These are phyloP conservation scores for Ferdinandea cuprea DNA, from an alignment of 2,888 invertebrate species.

Conservation along the genomic window DNA sequence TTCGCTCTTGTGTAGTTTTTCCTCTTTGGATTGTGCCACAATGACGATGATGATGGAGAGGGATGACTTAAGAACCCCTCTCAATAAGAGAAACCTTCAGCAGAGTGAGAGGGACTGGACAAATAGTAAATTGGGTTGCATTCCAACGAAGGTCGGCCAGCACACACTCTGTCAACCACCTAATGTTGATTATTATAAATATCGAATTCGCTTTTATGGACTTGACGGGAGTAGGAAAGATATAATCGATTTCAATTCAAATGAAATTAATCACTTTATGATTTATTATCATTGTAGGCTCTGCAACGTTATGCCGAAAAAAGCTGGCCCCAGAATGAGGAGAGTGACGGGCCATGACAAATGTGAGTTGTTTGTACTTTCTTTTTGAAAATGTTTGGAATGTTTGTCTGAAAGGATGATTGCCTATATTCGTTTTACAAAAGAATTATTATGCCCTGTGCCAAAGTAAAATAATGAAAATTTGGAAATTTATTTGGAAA, in stretches of 20 bases:
- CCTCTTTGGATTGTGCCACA: not conserved
- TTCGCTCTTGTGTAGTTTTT: not conserved
- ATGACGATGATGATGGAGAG: not conserved
- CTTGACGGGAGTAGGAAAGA: slow-evolving; percentile 8
- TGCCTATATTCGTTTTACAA: not conserved
- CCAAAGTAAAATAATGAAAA: too few relatives aligned
- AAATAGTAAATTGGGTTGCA: slow-evolving; percentile 26
- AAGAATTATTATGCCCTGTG: slow-evolving; percentile 31
- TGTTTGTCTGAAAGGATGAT: not conserved
- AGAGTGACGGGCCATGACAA: slow-evolving; percentile 24
- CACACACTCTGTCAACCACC: not conserved
- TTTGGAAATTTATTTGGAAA: slow-evolving; percentile 20
- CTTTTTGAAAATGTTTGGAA: slow-evolving; percentile 20
- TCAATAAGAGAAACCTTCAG: not conserved
- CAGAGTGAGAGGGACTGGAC: not conserved
- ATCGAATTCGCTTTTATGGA: slow-evolving; percentile 33
- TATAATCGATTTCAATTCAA: slow-evolving; percentile 58
- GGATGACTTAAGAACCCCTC: not conserved
- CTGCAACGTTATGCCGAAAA: not conserved
- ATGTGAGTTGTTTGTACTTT: slow-evolving; percentile 50
- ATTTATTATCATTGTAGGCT: slow-evolving; percentile 38
- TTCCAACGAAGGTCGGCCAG: not conserved
- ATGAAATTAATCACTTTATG: slow-evolving; percentile 59
- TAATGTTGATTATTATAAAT: slow-evolving; percentile 56
- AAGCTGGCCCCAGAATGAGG: not conserved